Conservation (phyloP, 2,888 invertebrate genomes). For the Caenorhabditis wallacei region DNA sequence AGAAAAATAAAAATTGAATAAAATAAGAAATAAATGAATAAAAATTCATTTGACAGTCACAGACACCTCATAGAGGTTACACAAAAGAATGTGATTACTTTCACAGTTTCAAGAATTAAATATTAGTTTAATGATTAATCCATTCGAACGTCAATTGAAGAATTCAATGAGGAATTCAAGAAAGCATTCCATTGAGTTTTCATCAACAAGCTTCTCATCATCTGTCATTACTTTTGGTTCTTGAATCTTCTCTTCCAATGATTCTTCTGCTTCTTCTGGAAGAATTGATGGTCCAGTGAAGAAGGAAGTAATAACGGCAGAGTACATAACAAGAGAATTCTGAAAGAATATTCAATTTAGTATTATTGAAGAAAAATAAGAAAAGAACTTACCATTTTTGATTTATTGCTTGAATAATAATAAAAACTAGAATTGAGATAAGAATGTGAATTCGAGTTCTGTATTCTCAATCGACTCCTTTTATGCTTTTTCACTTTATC, state of each 20-base stretch:
- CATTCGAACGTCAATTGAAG: slow-evolving; percentile 37
- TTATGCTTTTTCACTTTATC: slow-evolving; percentile 38
- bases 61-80: slow-evolving; percentile 62
- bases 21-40: not conserved
- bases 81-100: slow-evolving; percentile 50
- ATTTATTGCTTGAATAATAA: not conserved
- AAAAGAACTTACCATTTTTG: slow-evolving; percentile 12
- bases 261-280: slow-evolving; percentile 31
- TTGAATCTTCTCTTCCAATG: slow-evolving; percentile 15
- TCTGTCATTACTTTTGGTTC: slow-evolving; percentile 1
- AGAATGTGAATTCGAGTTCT: slow-evolving; percentile 28
- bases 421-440: slow-evolving; percentile 7
- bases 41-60: slow-evolving; percentile 32
- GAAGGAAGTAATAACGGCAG: slow-evolving; percentile 49
- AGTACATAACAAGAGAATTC: slow-evolving; percentile 54
- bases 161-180: slow-evolving; percentile 56
- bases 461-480: not conserved
- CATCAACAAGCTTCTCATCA: slow-evolving; percentile 45
- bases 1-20: too few relatives aligned
- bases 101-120: slow-evolving; percentile 37
- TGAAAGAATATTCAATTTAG: not conserved
- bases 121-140: not conserved
- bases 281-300: slow-evolving; percentile 29
- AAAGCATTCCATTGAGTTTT: slow-evolving; percentile 52
- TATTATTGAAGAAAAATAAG: not conserved